Conservation (phyloP, 2,888 invertebrate species). For the Torymus texanus region DNA sequence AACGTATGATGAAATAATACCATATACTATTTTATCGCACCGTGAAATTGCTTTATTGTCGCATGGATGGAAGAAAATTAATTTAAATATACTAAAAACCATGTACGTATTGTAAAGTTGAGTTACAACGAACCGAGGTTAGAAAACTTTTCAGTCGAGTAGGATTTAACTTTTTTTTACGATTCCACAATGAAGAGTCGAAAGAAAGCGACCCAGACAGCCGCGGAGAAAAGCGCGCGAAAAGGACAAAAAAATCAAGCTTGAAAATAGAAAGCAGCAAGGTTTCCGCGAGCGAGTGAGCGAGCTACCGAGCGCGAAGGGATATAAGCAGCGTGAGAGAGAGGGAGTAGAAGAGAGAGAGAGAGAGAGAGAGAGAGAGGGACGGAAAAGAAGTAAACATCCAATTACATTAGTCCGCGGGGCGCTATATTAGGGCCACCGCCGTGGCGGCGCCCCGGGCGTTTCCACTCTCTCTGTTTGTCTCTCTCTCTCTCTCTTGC, state of each 20-base stretch:
- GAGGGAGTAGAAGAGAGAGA: slow-evolving; percentile 24
- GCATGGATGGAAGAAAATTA: too few species aligned
- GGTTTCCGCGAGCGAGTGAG: not conserved
- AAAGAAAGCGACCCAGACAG: too few species aligned
- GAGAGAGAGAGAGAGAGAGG: slow-evolving; percentile 20
- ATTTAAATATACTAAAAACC: too few species aligned
- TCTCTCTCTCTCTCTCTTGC: slow-evolving; percentile 3
- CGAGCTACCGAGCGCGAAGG: not conserved
- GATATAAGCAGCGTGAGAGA: not conserved
- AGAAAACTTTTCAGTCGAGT: too few species aligned
- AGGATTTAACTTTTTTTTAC: too few species aligned
- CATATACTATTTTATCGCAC: too few species aligned
- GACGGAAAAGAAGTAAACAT: slow-evolving; percentile 52
- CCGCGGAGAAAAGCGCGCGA: too few species aligned
- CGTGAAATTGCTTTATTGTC: too few species aligned
- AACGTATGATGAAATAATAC: too few species aligned
- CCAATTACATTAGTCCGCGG: slow-evolving; percentile 56
- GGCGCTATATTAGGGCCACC: slow-evolving; percentile 6
- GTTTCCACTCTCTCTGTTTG: slow-evolving; percentile 7
- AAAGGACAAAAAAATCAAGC: not conserved
- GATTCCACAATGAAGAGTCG: too few species aligned
- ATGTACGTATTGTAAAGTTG: too few species aligned
- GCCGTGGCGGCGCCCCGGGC: slow-evolving; percentile 28
- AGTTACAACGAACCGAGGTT: too few species aligned
- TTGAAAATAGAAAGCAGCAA: not conserved